These are phyloP conservation scores for Leptatherina wallacei DNA, from an alignment of 2,797 vertebrate genomes.

Conservation along the genomic window DNA sequence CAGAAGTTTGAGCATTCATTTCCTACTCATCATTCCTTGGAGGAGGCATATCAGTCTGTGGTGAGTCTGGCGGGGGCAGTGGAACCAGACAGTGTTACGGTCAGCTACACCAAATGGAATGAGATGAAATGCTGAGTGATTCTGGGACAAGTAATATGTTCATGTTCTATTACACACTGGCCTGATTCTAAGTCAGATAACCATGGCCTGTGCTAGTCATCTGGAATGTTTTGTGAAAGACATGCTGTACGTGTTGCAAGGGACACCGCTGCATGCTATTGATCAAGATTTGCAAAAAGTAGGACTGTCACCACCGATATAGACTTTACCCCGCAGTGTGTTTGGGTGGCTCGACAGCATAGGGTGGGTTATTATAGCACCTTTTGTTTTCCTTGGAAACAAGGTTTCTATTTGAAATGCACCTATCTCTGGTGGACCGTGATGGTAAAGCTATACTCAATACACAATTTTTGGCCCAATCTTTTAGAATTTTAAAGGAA, in stretches of 20 bases:
- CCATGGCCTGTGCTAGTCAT: constrained; percentile 39
- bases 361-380: background rate
- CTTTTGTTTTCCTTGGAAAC: background rate
- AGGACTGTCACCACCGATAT: background rate
- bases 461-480: background rate
- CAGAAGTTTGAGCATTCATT: constrained; percentile 72
- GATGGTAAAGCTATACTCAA: background rate
- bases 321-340: background rate
- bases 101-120: constrained; percentile 69
- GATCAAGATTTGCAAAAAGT: constrained; percentile 4
- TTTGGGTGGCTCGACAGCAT: background rate
- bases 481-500: background rate
- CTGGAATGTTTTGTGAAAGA: constrained; percentile 37
- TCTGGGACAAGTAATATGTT: constrained; percentile 64
- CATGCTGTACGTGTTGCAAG: constrained; percentile 15
- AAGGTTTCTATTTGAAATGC: background rate
- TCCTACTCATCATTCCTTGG: constrained; percentile 65
- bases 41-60: constrained; percentile 60
- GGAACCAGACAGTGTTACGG: constrained; percentile 65
- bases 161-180: constrained; percentile 62
- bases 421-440: background rate
- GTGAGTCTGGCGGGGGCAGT: constrained; percentile 43
- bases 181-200: constrained; percentile 54
- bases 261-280: constrained; percentile 5
- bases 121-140: constrained; percentile 62